Base-by-base conservation (phyloP, 2,888 invertebrate species). In the Diarsia brunnea region DNA sequence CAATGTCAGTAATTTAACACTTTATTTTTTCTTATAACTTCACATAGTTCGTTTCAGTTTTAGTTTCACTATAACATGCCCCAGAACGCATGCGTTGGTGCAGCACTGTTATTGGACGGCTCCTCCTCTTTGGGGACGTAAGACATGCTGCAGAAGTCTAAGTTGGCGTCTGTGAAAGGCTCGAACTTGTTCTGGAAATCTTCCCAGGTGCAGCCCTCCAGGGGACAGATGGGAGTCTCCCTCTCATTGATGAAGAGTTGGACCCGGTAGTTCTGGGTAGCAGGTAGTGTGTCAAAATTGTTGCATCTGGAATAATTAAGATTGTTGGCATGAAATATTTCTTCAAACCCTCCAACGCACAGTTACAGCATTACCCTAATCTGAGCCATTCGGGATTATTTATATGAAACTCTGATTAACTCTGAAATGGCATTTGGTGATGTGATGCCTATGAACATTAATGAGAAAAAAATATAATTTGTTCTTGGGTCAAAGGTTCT, bases 161-260 rank as follows among this genome's bases (percentile, higher is more conserved):
- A 82, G 73, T 91, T 89, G 0, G 92, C 85, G 4, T 85, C 67
- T 3, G 82, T 86, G 87, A 90, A 94, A 0, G 64, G 76, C 81
- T 93, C 89, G 88, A 95, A 95, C 19, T 87, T 92, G 0, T 92
- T 80, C 47, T 89, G 87, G 88, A 96, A 95, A 81, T 94, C 86
- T 21, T 92, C 76, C 95, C 95, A 95, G 3, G 92, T 90, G 86
- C 96, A 96, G 2, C 95, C 95, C 7, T 91, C 90, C 0, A 87
- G 27, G 0, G 95, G 94, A 73, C 96, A 96, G 4, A 95, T 76
- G 4, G 89, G 86, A 0, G 94, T 92, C 12, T 86, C 88, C 74
- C 92, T 92, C 78, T 96, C 95, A 72, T 95, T 95, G 58, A 93
- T 75, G 83, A 94, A 95, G 27, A 95, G 55, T 75, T 95, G 95